A percentile compares a stretch with the other conserved stretches of the same genome.
These are phyloP conservation scores for Melanophora roralis DNA, from an alignment of 2,888 invertebrate species.

Conservation along the genomic window DNA sequence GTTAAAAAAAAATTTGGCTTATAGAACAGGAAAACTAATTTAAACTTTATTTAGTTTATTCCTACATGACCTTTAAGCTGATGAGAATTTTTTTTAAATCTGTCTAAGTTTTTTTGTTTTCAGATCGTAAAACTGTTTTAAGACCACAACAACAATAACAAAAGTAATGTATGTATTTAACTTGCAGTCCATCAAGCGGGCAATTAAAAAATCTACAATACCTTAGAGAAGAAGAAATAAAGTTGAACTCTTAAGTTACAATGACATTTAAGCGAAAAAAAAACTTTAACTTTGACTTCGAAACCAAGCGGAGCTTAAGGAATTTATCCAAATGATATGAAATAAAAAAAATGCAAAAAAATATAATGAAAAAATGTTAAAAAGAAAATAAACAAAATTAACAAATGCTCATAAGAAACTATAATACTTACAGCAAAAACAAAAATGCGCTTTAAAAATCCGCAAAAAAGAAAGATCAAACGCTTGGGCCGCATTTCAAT, in stretches of 20 bases:
- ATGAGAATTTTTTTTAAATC: slow-evolving; percentile 31
- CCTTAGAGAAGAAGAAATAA: slow-evolving; percentile 18
- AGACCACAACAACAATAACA: slow-evolving; percentile 36
- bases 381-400: slow-evolving; percentile 41
- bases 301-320: slow-evolving; percentile 28
- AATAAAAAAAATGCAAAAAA: neutral
- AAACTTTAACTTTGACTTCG: neutral
- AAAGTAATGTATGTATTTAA: neutral
- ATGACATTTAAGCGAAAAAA: slow-evolving; percentile 41
- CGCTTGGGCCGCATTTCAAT: slow-evolving; percentile 39
- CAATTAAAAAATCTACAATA: slow-evolving; percentile 47
- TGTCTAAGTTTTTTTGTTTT: slow-evolving; percentile 63
- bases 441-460: slow-evolving; percentile 24
- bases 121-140: slow-evolving; percentile 71
- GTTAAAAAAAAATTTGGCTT: too few species aligned
- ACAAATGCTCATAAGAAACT: slow-evolving; percentile 49
- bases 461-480: slow-evolving; percentile 32
- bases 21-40: too few species aligned
- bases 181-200: slow-evolving; percentile 19
- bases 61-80: neutral
- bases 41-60: neutral
- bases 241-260: slow-evolving; percentile 44
- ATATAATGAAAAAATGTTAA: slow-evolving; percentile 2
- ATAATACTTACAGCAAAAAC: slow-evolving; percentile 45
- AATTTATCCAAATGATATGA: slow-evolving; percentile 38